phyloP scores from a whole-genome alignment of 2,113 vertebrate species.

The Ramphastos sulfuratus region DNA sequence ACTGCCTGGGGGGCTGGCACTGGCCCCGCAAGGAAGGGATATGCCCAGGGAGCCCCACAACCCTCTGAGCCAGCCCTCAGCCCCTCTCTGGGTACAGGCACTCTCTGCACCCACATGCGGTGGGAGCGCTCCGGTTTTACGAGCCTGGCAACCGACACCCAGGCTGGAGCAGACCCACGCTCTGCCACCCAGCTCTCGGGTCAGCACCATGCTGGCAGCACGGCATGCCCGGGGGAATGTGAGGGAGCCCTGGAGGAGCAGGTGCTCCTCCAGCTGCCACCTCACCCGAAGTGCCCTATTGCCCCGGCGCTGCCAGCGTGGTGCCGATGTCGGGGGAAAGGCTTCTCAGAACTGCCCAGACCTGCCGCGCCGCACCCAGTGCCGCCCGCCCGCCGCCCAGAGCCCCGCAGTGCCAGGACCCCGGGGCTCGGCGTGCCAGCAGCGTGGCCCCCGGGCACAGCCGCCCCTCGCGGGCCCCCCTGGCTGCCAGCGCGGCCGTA shows the following conservation, averaged over 20 bases:
- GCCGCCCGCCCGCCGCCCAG: no score
- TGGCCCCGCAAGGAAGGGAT: neutral
- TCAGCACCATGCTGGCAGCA: neutral
- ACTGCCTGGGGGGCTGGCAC: no score
- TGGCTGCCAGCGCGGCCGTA: neutral
- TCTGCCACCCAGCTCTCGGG: neutral
- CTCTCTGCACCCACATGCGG: fast-evolving
- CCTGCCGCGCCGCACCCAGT: neutral
- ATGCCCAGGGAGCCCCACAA: fast-evolving
- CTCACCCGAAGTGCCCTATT: neutral
- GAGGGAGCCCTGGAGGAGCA: neutral
- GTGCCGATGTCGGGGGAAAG: neutral
- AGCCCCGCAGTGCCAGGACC: no score
- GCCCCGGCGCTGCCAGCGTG: neutral
- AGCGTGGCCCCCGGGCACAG: neutral
- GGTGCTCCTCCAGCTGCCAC: neutral
- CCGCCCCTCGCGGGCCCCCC: neutral
- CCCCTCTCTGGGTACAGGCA: neutral
- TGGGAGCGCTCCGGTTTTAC: neutral
- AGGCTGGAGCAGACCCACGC: neutral
- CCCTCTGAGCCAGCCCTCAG: neutral
- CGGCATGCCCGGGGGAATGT: no score
- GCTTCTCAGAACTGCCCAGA: no score
- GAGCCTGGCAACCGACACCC: neutral
- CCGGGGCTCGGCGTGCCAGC: neutral